Percentiles rank a stretch among this genome's conserved stretches.
phyloP scores from a whole-genome alignment of 2,888 invertebrate species.

The Ichneumoninae sp. region DNA sequence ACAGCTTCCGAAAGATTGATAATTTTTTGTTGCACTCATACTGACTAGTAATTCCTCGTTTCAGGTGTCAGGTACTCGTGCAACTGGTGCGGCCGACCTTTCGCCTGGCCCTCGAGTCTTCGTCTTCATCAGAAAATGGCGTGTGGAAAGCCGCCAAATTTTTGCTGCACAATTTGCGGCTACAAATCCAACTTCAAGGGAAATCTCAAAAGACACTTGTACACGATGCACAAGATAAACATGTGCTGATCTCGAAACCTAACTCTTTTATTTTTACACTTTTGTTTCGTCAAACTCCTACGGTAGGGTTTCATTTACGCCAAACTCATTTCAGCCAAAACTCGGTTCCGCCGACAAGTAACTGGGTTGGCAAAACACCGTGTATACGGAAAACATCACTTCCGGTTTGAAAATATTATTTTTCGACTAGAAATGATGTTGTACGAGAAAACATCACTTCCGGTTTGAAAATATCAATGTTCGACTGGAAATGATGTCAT shows the following conservation, averaged over 20 bases:
- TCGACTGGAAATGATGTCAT: no score
- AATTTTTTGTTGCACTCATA: conserved; percentile 8
- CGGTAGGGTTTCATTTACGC: neutral
- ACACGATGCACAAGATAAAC: conserved; percentile 70
- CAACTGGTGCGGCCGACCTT: conserved; percentile 75
- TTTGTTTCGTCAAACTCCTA: neutral
- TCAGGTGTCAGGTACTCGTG: conserved; percentile 74
- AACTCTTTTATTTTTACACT: neutral
- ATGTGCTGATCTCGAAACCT: conserved; percentile 55
- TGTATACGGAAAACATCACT: neutral
- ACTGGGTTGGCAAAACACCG: neutral
- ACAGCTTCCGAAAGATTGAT: conserved; percentile 26
- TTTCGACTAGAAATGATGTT: no score
- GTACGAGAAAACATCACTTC: no score
- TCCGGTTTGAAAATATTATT: neutral
- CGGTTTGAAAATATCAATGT: no score
- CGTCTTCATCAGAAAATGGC: conserved; percentile 78
- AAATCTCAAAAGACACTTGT: conserved; percentile 78
- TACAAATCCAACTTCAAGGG: conserved; percentile 80
- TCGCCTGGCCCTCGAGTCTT: conserved; percentile 78
- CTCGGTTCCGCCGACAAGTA: neutral
- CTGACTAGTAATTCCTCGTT: conserved; percentile 74
- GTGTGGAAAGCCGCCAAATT: conserved; percentile 79
- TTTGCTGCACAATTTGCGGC: conserved; percentile 75
- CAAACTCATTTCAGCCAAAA: neutral